Evolutionary conservation across 2,888 invertebrate species (phyloP), one percentile per base, ranked within the genome.

Genomic region (Branchipolynoe longqiensis): DNA sequence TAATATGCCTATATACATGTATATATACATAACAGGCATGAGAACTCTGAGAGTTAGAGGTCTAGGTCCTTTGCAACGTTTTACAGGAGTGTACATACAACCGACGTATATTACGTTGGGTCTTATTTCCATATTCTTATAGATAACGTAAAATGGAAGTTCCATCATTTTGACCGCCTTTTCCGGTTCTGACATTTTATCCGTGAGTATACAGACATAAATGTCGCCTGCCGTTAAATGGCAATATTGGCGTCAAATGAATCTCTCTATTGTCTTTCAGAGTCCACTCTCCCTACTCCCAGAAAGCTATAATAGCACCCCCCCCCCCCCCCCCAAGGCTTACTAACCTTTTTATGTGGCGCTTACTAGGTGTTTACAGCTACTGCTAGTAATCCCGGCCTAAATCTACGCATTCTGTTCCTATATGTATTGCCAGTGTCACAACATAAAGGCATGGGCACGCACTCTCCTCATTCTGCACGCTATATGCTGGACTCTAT

Each of bases 251-350:
- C 36, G 38, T 14, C 38, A 69, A 14, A 69, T 1, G 38, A 69
- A 69, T 69, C 69, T 69, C 69, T 69, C 69, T 69, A 69, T 69
- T 38, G 69, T 69, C 69, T 69, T 69, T 69, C 69, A 69, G 69
- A 69, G 36, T 4, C 69, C 69, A 36, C 36, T 38, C 12, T 33
- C 38, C 69, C 25, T 18, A 69, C 6, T 31, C 62, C 62, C 56
- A 56, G n/a, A 56, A n/a, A 8, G 3, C 56, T 25, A 56, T 56
- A 22, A 22, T 12, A 1, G 25, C 3, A 56, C 56, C 18, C n/a
- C 25, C 31, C 31, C 4, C 28, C 14, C 28, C 62, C 28, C 12
- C 31, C 14, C 22, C 25, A 4, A 62, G 18, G 62, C 28, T 31
- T 62, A 62, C 31, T n/a, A n/a, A n/a, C n/a, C n/a, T n/a, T n/a